Percentiles rank a stretch among this genome's conserved stretches.
These are phyloP conservation scores for Melanotaenia trifasciata DNA, from an alignment of 2,797 vertebrate species.

Conservation along the genomic window DNA sequence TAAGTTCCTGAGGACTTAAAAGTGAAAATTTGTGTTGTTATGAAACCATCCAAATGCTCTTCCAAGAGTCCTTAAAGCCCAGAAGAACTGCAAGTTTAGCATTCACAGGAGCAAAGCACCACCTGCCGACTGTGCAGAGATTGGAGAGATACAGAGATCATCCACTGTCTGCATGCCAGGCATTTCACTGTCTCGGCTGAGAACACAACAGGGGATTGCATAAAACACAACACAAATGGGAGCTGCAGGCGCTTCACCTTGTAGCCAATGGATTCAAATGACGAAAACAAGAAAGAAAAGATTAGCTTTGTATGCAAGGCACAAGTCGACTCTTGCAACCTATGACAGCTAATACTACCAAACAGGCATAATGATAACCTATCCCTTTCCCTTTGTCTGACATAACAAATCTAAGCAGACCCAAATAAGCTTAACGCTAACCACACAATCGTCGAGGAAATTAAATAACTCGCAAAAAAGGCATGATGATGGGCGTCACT, in stretches of 20 bases:
- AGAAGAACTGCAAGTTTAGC: conserved; percentile 13
- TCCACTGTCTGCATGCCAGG: conserved; percentile 39
- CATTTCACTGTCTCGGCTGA: conserved; percentile 42
- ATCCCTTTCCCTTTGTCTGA: background rate
- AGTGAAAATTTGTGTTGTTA: background rate
- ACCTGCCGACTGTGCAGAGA: conserved; percentile 56
- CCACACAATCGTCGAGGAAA: background rate
- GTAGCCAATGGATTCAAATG: conserved; percentile 10
- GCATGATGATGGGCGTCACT: conserved; percentile 35
- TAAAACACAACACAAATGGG: conserved; percentile 42
- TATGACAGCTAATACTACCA: conserved; percentile 2
- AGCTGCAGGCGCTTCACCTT: conserved; percentile 31
- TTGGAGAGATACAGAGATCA: conserved; percentile 16
- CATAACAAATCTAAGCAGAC: conserved; percentile 12
- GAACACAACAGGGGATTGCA: conserved; percentile 33
- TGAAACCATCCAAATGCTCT: background rate
- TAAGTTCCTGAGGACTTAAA: too few species aligned
- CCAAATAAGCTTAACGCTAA: background rate
- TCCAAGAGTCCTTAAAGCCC: background rate
- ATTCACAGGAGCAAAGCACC: conserved; percentile 49
- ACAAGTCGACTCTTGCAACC: conserved; percentile 24
- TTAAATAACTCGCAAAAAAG: conserved; percentile 3
- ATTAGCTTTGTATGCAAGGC: conserved; percentile 32
- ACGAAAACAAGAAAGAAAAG: background rate
- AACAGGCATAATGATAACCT: background rate